Percentiles rank a stretch among this genome's conserved stretches.
phyloP scores from a whole-genome alignment of 2,113 vertebrate species.

The Emydocephalus ijimae region DNA sequence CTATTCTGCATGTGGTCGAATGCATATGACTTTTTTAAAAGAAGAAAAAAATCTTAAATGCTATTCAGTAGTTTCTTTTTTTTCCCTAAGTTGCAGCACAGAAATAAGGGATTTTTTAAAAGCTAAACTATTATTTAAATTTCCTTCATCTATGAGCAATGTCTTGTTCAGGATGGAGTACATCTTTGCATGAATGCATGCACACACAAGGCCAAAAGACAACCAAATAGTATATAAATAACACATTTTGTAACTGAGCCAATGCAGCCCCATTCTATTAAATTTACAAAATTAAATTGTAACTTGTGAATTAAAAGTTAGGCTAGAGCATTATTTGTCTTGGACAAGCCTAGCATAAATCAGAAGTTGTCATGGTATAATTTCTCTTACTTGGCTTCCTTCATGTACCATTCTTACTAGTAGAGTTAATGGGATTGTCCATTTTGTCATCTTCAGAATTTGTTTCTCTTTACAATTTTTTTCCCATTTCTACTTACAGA shows the following conservation, averaged over 20 bases:
- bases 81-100: neutral
- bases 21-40: neutral
- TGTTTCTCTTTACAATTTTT: neutral
- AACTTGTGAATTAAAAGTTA: neutral
- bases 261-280: neutral
- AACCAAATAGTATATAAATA: neutral
- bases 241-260: neutral
- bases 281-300: neutral
- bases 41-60: neutral
- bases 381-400: neutral
- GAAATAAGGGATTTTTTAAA: neutral
- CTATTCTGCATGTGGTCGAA: neutral
- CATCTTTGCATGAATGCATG: neutral
- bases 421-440: neutral
- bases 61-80: neutral
- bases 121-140: neutral
- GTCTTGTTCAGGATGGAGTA: neutral
- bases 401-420: neutral
- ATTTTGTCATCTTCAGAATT: neutral
- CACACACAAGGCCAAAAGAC: neutral
- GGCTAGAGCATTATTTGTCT: neutral
- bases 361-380: neutral
- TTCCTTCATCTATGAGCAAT: neutral
- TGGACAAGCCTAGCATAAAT: neutral
- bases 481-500: conserved; percentile 60